Evolutionary conservation across 2,113 vertebrate genomes (phyloP).

Genomic region (Glareola pratincola): DNA sequence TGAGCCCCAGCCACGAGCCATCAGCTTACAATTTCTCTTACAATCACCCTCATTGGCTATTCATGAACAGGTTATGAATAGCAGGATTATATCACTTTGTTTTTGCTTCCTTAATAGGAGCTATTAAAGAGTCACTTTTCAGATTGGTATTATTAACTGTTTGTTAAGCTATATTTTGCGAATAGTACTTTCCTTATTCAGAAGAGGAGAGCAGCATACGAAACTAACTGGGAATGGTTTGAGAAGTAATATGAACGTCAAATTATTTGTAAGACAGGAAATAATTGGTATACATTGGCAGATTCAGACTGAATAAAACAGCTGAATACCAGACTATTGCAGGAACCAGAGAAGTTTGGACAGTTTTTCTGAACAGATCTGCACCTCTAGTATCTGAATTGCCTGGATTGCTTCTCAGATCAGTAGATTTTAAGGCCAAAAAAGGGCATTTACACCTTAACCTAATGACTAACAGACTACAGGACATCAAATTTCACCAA

Average conservation of each 20-base stretch:
- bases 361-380: background rate
- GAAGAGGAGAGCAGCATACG: background rate
- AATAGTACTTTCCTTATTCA: constrained; percentile 52
- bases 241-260: constrained; percentile 34
- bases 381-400: background rate
- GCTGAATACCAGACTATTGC: background rate
- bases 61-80: constrained; percentile 68
- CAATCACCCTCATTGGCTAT: constrained; percentile 68
- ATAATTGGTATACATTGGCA: constrained; percentile 25
- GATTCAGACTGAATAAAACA: background rate
- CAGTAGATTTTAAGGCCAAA: background rate
- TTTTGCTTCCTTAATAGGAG: constrained; percentile 66
- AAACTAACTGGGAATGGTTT: constrained; percentile 18
- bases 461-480: background rate
- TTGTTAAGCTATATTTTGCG: constrained; percentile 20
- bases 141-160: constrained; percentile 60
- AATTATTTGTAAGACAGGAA: constrained; percentile 33
- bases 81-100: constrained; percentile 69
- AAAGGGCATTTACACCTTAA: background rate
- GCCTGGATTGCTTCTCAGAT: background rate
- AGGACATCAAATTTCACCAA: background rate
- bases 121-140: constrained; percentile 65
- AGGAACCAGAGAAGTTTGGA: background rate
- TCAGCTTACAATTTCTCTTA: constrained; percentile 63
- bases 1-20: constrained; percentile 53